These are phyloP conservation scores for Condylura cristata DNA, from an alignment of 2,113 vertebrate genomes.

Conservation along the genomic window DNA sequence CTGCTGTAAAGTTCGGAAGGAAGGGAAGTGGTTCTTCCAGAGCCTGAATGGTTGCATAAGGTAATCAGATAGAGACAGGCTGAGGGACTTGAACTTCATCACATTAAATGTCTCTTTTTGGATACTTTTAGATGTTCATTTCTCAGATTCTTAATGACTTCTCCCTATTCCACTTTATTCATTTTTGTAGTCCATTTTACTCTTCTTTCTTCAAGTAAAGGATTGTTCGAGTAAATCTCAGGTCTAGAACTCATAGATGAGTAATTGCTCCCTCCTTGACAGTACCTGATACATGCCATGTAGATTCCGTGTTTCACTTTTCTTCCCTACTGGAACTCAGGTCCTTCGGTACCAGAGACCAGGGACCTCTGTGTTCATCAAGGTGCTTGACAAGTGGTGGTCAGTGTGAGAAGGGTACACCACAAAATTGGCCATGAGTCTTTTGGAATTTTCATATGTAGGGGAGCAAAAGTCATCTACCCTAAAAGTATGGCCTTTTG, in stretches of 20 bases:
- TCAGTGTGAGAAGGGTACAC: neutral
- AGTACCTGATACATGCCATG: neutral
- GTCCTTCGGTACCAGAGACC: neutral
- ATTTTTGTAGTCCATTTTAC: slow-evolving; percentile 8
- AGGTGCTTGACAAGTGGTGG: neutral
- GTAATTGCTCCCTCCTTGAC: neutral
- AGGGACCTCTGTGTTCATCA: too few relatives aligned
- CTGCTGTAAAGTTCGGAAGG: neutral
- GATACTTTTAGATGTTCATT: neutral
- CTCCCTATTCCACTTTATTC: neutral
- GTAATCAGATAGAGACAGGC: neutral
- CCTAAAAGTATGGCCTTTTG: too few relatives aligned
- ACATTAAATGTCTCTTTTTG: neutral
- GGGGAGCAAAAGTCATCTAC: too few relatives aligned
- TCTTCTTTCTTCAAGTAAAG: neutral
- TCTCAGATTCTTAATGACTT: slow-evolving; percentile 7
- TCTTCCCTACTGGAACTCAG: neutral
- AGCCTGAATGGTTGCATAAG: neutral
- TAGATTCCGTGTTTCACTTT: neutral
- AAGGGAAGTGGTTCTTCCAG: neutral
- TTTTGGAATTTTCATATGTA: neutral
- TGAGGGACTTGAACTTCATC: neutral
- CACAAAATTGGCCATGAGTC: neutral
- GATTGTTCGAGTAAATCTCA: neutral
- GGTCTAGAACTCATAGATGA: neutral